Conservation (phyloP, 2,888 invertebrate genomes). For the Coleophora deauratella region DNA sequence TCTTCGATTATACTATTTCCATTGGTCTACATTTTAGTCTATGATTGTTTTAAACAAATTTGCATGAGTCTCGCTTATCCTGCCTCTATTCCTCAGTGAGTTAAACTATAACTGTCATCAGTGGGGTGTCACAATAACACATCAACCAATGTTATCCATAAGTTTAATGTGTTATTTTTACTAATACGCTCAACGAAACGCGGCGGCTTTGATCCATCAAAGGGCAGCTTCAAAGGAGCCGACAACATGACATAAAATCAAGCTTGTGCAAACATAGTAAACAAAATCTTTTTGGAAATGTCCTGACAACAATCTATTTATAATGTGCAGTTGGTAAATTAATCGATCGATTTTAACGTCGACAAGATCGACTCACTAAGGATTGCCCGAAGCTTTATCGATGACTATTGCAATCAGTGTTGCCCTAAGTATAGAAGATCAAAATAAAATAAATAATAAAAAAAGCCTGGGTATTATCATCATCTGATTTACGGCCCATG, state of each 20-base stretch:
- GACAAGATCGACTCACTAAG: not conserved
- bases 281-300: constrained; percentile 15
- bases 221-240: constrained; percentile 37
- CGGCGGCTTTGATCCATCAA: constrained; percentile 62
- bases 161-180: constrained; percentile 61
- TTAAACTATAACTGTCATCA: constrained; percentile 10
- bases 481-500: too few species aligned
- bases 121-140: constrained; percentile 20
- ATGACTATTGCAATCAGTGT: too few species aligned
- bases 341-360: constrained; percentile 24
- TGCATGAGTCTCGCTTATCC: too few species aligned
- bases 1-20: too few species aligned
- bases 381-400: not conserved
- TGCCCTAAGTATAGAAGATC: too few species aligned
- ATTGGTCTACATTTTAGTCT: too few species aligned
- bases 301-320: constrained; percentile 1
- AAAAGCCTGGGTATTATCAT: too few species aligned
- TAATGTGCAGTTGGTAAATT: constrained; percentile 3
- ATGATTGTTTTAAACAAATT: too few species aligned
- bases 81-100: too few species aligned
- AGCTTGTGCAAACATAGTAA: constrained; percentile 37
- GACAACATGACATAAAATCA: constrained; percentile 37
- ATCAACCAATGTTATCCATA: constrained; percentile 31
- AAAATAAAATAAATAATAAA: too few species aligned
- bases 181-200: constrained; percentile 57